phyloP scores from a whole-genome alignment of 2,113 vertebrate genomes.

The Chionomys nivalis region DNA sequence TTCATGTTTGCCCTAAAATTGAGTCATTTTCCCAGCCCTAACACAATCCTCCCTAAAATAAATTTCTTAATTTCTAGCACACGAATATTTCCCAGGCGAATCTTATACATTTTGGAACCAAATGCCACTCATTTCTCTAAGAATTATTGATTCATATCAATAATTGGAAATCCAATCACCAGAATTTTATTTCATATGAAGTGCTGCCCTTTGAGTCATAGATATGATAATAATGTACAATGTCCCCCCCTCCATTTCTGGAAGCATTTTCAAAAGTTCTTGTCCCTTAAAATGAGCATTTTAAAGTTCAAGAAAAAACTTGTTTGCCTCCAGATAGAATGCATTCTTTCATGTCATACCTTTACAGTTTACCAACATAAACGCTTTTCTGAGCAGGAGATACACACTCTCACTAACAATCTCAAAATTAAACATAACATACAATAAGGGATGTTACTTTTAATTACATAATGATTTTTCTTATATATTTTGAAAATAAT shows the following conservation, averaged over 20 bases:
- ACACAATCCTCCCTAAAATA: background rate
- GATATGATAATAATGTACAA: background rate
- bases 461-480: background rate
- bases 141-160: background rate
- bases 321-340: conserved; percentile 68
- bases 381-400: conserved; percentile 82
- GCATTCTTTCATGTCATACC: conserved; percentile 79
- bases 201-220: background rate
- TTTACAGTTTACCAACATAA: conserved; percentile 76
- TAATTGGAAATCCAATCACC: background rate
- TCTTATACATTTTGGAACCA: background rate
- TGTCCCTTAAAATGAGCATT: background rate
- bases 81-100: background rate
- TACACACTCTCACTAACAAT: conserved; percentile 75
- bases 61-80: background rate
- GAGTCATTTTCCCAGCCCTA: background rate
- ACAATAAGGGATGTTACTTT: conserved; percentile 80
- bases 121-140: background rate
- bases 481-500: background rate
- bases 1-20: background rate
- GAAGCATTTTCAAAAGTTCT: conserved; percentile 1
- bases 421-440: conserved; percentile 78
- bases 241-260: background rate
- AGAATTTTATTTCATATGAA: conserved; percentile 37
- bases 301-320: conserved; percentile 41